Evolutionary conservation across 2,888 invertebrate species (phyloP).

Genomic region (Parochlus steinenii): DNA sequence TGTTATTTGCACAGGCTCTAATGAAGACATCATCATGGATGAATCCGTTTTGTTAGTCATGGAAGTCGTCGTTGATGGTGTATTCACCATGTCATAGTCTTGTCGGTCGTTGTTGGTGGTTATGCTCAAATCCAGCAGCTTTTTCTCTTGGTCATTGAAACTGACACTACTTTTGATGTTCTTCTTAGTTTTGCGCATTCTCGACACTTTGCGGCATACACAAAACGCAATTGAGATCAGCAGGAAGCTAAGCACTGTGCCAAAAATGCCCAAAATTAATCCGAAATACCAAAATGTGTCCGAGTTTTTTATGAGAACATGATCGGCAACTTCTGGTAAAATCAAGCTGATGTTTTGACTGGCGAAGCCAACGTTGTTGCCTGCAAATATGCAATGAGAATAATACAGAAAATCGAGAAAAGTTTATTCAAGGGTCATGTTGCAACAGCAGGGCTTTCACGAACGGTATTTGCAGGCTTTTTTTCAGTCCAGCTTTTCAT

Average conservation of each 20-base stretch:
- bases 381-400: no score
- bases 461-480: no score
- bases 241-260: constrained; percentile 42
- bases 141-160: constrained; percentile 78
- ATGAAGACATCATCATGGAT: constrained; percentile 32
- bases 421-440: no score
- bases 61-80: constrained; percentile 29
- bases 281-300: constrained; percentile 63
- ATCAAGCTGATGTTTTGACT: constrained; percentile 40
- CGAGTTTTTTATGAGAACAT: constrained; percentile 38
- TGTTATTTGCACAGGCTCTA: constrained; percentile 44
- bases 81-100: constrained; percentile 46
- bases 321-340: constrained; percentile 44
- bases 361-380: constrained; percentile 30
- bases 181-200: constrained; percentile 39
- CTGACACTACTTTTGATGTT: constrained; percentile 64
- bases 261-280: constrained; percentile 52
- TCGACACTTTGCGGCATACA: constrained; percentile 33
- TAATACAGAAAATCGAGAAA: no score
- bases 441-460: no score
- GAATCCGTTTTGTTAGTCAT: constrained; percentile 30
- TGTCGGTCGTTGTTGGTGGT: constrained; percentile 47
- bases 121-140: constrained; percentile 63
- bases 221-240: constrained; percentile 43
- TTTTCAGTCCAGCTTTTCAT: no score